Conservation (phyloP, 2,113 vertebrate genomes). For the Hymenochirus boettgeri region DNA sequence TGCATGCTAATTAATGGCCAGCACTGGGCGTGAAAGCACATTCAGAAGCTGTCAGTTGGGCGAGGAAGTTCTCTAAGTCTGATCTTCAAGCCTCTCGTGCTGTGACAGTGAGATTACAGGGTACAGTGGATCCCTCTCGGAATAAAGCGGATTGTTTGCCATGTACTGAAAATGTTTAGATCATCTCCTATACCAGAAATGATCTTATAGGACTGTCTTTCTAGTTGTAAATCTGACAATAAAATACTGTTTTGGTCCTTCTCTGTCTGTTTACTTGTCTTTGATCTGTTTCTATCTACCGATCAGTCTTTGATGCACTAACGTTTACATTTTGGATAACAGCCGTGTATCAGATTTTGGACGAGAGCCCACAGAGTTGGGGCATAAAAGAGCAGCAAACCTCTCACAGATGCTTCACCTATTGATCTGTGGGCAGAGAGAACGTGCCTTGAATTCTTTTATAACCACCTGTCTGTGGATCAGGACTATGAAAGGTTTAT, state of each 20-base stretch:
- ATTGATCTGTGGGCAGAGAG: slow-evolving; percentile 15
- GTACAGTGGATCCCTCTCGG: slow-evolving; percentile 13
- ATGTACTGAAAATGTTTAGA: no score
- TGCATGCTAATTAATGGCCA: slow-evolving; percentile 23
- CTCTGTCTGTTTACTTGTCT: no score
- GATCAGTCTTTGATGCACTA: no score
- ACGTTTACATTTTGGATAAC: no score
- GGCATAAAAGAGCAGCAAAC: slow-evolving; percentile 12
- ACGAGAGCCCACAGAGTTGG: not conserved
- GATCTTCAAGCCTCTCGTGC: slow-evolving; percentile 16
- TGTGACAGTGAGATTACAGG: slow-evolving; percentile 36
- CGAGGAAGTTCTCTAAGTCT: slow-evolving; percentile 28
- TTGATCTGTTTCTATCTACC: no score
- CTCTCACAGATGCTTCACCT: slow-evolving; percentile 11
- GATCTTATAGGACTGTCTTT: no score
- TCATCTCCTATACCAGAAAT: no score
- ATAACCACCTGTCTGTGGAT: slow-evolving; percentile 14
- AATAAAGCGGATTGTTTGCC: no score
- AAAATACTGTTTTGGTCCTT: no score
- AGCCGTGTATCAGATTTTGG: not conserved
- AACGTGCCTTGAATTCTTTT: slow-evolving; percentile 23
- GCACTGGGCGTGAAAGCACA: slow-evolving; percentile 15
- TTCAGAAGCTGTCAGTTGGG: slow-evolving; percentile 26
- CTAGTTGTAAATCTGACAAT: no score
- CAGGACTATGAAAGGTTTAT: not conserved